These are phyloP conservation scores for Octodonta nipae DNA, from an alignment of 2,888 invertebrate species.

Conservation along the genomic window DNA sequence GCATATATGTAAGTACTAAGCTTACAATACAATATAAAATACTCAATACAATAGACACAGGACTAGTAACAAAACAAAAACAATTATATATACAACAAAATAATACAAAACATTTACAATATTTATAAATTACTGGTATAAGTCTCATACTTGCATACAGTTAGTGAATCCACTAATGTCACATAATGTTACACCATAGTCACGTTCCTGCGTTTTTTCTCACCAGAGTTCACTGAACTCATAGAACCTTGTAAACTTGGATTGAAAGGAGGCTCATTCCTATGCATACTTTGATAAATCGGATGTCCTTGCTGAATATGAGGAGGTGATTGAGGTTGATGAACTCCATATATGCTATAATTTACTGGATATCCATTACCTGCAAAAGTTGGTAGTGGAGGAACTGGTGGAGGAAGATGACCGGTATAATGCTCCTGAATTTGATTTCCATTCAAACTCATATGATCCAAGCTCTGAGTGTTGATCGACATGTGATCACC, in stretches of 20 bases:
- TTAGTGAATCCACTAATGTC: slow-evolving; percentile 22
- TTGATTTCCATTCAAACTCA: slow-evolving; percentile 29
- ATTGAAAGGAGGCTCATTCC: slow-evolving; percentile 36
- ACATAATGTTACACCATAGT: slow-evolving; percentile 45
- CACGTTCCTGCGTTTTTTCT: slow-evolving; percentile 44
- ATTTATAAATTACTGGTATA: slow-evolving; percentile 12
- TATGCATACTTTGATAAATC: slow-evolving; percentile 34
- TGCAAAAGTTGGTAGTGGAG: slow-evolving; percentile 38
- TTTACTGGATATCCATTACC: slow-evolving; percentile 33
- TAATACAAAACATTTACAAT: slow-evolving; percentile 10
- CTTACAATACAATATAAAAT: slow-evolving; percentile 5
- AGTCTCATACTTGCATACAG: slow-evolving; percentile 22
- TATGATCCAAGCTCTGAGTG: slow-evolving; percentile 30
- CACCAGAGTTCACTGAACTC: slow-evolving; percentile 43
- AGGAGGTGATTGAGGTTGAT: slow-evolving; percentile 21
- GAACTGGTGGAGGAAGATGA: slow-evolving; percentile 38
- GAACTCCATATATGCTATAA: slow-evolving; percentile 36
- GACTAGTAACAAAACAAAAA: slow-evolving; percentile 12
- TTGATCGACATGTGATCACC: slow-evolving; percentile 31
- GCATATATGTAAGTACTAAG: slow-evolving; percentile 10
- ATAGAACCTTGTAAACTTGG: slow-evolving; percentile 43
- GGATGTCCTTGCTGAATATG: slow-evolving; percentile 22
- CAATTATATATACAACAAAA: slow-evolving; percentile 10
- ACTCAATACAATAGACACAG: slow-evolving; percentile 6
- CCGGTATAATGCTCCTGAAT: slow-evolving; percentile 26